A percentile compares a stretch with the other conserved stretches of the same genome.
Conservation (phyloP, 30 jellyfish, hydroid and myxozoan species). For the Turritopsis rubra region DNA sequence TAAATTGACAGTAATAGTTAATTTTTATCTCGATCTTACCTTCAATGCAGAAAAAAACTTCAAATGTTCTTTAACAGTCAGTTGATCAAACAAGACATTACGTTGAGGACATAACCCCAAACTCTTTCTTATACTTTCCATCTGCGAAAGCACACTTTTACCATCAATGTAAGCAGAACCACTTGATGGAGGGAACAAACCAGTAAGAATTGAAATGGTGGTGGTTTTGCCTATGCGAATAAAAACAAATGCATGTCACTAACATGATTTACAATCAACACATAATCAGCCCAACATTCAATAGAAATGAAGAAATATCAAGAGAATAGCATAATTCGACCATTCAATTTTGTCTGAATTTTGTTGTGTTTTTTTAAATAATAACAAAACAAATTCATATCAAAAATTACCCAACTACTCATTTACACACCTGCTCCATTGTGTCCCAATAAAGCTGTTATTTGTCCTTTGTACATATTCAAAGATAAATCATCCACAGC, state of each 20-base stretch:
- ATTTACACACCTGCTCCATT: conserved; percentile 84
- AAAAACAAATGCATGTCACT: neutral
- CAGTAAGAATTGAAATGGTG: conserved; percentile 95
- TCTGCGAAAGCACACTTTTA: conserved; percentile 54
- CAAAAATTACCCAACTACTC: too few species aligned
- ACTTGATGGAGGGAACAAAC: conserved; percentile 78
- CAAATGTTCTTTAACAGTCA: conserved; percentile 89
- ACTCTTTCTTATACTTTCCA: conserved; percentile 86
- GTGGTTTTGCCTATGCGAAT: conserved; percentile 76
- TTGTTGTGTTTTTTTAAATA: too few species aligned
- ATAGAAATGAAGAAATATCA: too few species aligned
- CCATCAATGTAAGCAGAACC: conserved; percentile 71
- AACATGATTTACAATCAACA: too few species aligned
- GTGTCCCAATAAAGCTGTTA: conserved; percentile 93
- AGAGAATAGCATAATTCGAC: too few species aligned
- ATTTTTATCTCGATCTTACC: conserved; percentile 24
- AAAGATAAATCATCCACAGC: conserved; percentile 75
- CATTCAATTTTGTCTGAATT: too few species aligned
- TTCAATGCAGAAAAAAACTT: conserved; percentile 77
- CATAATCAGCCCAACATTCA: too few species aligned
- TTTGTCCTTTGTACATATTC: conserved; percentile 84
- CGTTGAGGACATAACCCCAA: conserved; percentile 98
- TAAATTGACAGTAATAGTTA: too few species aligned
- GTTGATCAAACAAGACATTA: conserved; percentile 82
- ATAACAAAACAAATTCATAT: too few species aligned